Evolutionary conservation across 2,113 vertebrate species (phyloP).

Genomic region (Dasyprocta punctata): DNA sequence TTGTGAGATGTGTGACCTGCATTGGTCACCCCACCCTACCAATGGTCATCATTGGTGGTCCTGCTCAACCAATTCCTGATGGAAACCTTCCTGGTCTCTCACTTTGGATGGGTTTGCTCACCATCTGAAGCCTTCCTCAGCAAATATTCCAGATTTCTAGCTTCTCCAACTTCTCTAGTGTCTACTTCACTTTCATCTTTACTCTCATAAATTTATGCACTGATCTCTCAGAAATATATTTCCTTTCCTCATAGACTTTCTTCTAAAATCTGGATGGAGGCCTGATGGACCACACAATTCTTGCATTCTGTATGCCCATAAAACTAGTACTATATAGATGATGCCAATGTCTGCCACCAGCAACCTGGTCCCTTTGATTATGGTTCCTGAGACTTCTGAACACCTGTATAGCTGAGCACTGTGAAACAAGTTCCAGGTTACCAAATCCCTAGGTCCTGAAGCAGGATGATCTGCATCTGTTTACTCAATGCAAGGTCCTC

Average conservation of each 20-base stretch:
- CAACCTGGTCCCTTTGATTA: neutral
- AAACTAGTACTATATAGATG: too few species aligned
- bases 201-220: neutral
- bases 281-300: neutral
- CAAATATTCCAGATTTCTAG: neutral
- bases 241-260: neutral
- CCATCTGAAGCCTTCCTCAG: neutral
- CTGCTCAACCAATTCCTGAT: too few species aligned
- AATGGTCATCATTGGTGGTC: neutral
- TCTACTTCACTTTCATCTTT: neutral
- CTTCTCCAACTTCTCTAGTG: neutral
- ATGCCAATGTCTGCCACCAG: neutral
- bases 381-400: neutral
- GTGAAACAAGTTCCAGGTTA: neutral
- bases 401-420: neutral
- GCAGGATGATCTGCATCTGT: neutral
- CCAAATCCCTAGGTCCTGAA: neutral
- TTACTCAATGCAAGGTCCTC: neutral
- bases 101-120: neutral
- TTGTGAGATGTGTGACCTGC: neutral
- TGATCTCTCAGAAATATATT: neutral
- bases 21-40: neutral
- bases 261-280: neutral
- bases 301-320: too few species aligned
- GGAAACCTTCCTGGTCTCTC: neutral